Base-by-base conservation (phyloP, 2,797 vertebrate genomes). In the Channallabes apus region DNA sequence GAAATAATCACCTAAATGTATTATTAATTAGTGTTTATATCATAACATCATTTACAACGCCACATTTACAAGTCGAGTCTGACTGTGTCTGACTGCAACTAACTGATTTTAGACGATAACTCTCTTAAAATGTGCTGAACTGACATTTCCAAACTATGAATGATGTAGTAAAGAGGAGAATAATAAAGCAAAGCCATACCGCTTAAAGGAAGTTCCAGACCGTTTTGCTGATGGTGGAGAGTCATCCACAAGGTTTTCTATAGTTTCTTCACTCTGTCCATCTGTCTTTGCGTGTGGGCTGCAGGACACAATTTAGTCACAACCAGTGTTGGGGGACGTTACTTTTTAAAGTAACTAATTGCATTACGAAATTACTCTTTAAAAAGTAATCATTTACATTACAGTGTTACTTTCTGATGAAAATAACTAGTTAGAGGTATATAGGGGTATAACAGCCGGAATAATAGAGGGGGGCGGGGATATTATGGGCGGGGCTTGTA, bases 111-210 rank as follows among this genome's bases (percentile, higher is more conserved):
- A 17, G 8, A 76, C 2, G 46, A 58, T 17, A 20, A 1, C 20
- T 32, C 29, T 77, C 18, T 15, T 12, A 35, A 77, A 77, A 59
- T 22, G 27, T 22, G 24, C 73, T 35, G 54, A 29, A 58, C 29
- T 12, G 32, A 15, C 1, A 15, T 3, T 4, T n/a, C 14, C 24
- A 61, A 24, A 38, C 29, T 22, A 35, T 24, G 29, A 59, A 11
- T 12, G 35, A 62, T 51, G 7, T 11, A 80, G 38, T 80, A 18
- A 80, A 62, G 29, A 51, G 18, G 56, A 27, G 9, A 46, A 9
- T 29, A 3, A 46, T 61, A 15, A 80, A 22, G 22, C 38, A 82
- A 67, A 56, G 35, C 61, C 78, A 82, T 1, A 84, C 86, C 62
- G 38, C 75, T 12, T 84, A 11, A 1, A 0, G 24, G 22, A 41